Base-by-base conservation (phyloP, 2,888 invertebrate species). In the Cerastis rubricosa region DNA sequence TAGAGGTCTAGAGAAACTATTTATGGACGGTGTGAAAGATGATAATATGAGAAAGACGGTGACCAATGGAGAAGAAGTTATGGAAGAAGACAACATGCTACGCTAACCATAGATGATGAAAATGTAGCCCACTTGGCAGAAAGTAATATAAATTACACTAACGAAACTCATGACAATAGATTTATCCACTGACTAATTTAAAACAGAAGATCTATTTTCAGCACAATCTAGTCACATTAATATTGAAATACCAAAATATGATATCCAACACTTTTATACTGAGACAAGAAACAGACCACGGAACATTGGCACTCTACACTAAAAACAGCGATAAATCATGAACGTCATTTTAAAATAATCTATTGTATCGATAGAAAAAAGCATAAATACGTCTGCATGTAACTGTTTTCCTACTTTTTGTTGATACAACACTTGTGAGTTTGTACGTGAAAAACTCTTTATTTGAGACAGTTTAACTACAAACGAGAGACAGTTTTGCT, bases 281-380 rank as follows among this genome's bases (percentile, higher is more conserved):
- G 47, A 71, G 70, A 83, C n/a, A 66, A 78, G 43, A 83, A 83
- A 63, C 78, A 83, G 57, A 77, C 59, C 59, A 71, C 40, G 61
- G 25, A 47, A 54, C 67, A 57, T 78, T 68, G 66, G 29, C 72
- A 81, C 54, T 66, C 79, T 69, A 49, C 35, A 51, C 22, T 45
- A 79, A 79, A 77, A 79, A 59, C 47, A 69, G 17, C 68, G 65
- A 69, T 84, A 81, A 84, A 81, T 84, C 73, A 49, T 35, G 78
- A 40, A 84, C 68, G 40, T 81, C 68, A 66, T 79, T 81, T 51
- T 40, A 57, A 77, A 83, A 78, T 83, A 71, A 78, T 83, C 67
- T 83, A 71, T 83, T 78, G 57, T 71, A 84, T 65, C 64, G n/a
- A 72, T 67, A 22, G 12, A 22, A 77, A 66, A 61, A 66, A 54